Evolutionary conservation across 1,140 invertebrate species (phyloP), one percentile per base, ranked within the genome.

Genomic region (Tetranychus cinnabarinus): DNA sequence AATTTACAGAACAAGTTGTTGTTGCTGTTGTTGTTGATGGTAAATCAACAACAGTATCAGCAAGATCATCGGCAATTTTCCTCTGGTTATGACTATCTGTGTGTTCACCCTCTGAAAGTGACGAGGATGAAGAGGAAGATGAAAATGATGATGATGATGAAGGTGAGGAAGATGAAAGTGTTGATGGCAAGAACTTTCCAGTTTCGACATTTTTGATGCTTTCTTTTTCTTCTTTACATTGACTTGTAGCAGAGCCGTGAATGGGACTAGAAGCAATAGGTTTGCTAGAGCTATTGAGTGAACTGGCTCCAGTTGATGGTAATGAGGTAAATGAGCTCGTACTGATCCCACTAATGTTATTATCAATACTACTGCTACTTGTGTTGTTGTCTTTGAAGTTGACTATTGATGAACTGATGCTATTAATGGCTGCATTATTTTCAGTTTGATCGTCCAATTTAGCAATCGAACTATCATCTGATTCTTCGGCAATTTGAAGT

Each of bases 401-500:
- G 37, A 8, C 37, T 15, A 31, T 45, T 59, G 58, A n/a, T 45
- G n/a, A 23, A 34, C 7, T 12, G 36, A n/a, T 42, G 13, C n/a
- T 42, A n/a, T 59, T 47, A 5, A 47, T 50, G 2, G 10, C 42
- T 23, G 8, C 36, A 36, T 42, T 23, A 36, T 46, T 46, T 58
- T 58, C 36, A 45, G 10, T 6, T 42, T 12, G 1, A 1, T 31
- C 57, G 5, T 58, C 39, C n/a, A 37, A 46, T 13, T 58, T 42
- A 42, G 5, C 10, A 42, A 42, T 42, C 10, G 39, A 5, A 42
- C 39, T 42, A 8, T 52, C 33, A 33, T 48, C 34, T 36, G 46
- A 34, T 34, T 60, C 45, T 62, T 62, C 61, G 42, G 56, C 61
- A 8, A 62, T 62, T 39, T 62, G 61, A 6, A 62, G 33, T 35